Percentiles rank a stretch among this genome's conserved stretches.
phyloP scores from a whole-genome alignment of 2,113 vertebrate species.

The Stomatorhinus ivindoensis region DNA sequence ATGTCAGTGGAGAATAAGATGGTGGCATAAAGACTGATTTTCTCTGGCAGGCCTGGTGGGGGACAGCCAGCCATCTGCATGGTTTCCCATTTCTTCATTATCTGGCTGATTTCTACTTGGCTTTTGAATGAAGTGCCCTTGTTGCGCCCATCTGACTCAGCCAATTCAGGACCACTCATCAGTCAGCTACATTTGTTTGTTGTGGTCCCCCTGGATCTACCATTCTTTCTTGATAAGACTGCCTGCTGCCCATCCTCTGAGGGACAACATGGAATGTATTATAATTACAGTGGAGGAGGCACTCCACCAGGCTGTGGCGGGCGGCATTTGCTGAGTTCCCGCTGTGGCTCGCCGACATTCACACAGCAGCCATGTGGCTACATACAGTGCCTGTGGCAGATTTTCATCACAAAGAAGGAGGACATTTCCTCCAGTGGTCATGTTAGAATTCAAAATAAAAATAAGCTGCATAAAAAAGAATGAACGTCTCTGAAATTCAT shows the following conservation, averaged over 20 bases:
- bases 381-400: background rate
- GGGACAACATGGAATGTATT: background rate
- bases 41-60: background rate
- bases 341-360: background rate
- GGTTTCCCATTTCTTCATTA: background rate
- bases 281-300: background rate
- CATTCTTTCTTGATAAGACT: background rate
- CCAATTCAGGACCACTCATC: background rate
- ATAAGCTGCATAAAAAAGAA: background rate
- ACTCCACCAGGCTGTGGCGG: background rate
- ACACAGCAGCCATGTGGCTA: background rate
- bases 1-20: background rate
- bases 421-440: background rate
- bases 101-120: background rate
- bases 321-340: background rate
- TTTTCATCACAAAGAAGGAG: background rate
- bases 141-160: background rate
- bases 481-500: background rate
- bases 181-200: background rate
- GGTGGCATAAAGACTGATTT: background rate
- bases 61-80: background rate
- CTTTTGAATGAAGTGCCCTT: background rate
- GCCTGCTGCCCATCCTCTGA: background rate
- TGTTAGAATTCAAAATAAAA: background rate
- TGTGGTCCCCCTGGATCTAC: background rate